Base-by-base conservation (phyloP, 2,888 invertebrate genomes). In the Dryocosmus kuriphilus region DNA sequence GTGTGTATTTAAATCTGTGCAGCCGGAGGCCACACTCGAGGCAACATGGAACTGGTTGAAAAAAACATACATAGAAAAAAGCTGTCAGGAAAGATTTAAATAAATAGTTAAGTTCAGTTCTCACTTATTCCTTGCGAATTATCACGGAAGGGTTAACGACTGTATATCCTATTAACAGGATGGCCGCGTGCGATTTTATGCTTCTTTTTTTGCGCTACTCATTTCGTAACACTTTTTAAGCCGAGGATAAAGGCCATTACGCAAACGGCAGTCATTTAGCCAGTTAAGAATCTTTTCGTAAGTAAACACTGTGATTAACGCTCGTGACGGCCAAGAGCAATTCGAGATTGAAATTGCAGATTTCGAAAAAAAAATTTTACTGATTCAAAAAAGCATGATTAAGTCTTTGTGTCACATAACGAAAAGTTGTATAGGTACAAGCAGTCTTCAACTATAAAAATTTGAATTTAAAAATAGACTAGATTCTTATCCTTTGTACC, bases 91-190 rank as follows among this genome's bases (percentile, higher is more conserved):
- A 16, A 46, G 46, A 41, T 67, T 46, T 30, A 41, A 71, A 51
- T 22, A 65, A 65, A 38, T 38, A 38, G 38, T 65, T 38, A 7
- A 65, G 14, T 38, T 57, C 24, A 57, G 14, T 57, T 51, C 22
- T 57, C 24, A 60, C 61, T 74, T 62, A 78, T 65, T 77, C 75
- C 63, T 77, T 62, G 75, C 38, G 46, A 81, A 81, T 81, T 81
- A 81, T 80, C 79, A 61, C 19, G 38, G 41, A 60, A 77, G 81
- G 80, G 81, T 77, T 81, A 81, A 79, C 76, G 78, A 71, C 55
- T 80, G 41, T 60, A 77, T 79, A 80, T 79, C 80, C 80, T 38
- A 61, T 35, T 80, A 77, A 79, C 81, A 80, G 76, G 78, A 77
- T 79, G 65, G 51, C 67, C 35, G 73, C 74, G 67, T 75, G 67